Base-by-base conservation (phyloP, 2,113 vertebrate species). In the Crypturellus undulatus region DNA sequence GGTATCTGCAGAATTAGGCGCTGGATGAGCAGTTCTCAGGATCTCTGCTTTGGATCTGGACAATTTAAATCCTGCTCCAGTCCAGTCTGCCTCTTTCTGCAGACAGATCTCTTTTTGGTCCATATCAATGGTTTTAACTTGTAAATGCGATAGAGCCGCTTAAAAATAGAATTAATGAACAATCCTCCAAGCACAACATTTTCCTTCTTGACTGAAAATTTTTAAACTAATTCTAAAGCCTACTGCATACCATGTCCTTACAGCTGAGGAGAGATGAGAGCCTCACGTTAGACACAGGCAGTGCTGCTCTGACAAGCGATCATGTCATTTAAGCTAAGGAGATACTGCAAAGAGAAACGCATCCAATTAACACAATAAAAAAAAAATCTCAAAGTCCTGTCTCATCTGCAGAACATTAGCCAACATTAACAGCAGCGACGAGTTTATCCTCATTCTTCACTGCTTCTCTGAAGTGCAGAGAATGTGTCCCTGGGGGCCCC, bases 391-490 rank as follows among this genome's bases (percentile, higher is more conserved):
- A 89, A 72, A 89, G 77, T 38, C 59, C 47, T 9, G 38, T 78
- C 79, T 92, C 84, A 71, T 71, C 79, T 91, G 84, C 89, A 78
- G 84, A 91, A 79, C 84, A 83, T 64, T 78, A 94, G 79, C 56
- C 64, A 87, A 84, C 54, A 22, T 0, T 59, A 93, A 51, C 58
- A 83, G 81, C 6, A 1, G 59, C 0, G 0, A 79, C 7, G 40
- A 79, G 34, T 87, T 96, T 89, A 94, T 52, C 89, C 59, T 92
- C 84, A 71, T 83, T 85, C 92, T 89, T 76, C 77, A 36, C 42
- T 69, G 84, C 43, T 68, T 65, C 89, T 94, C 91, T 92, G 49
- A 93, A 96, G 80, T 87, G 89, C 89, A 94, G 70, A 58, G 80
- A 62, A 91, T 49, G 52, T 43, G 73, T 94, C 96, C 80, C 94